Evolutionary conservation across 2,113 vertebrate genomes (phyloP).

Genomic region (Scopus umbretta): DNA sequence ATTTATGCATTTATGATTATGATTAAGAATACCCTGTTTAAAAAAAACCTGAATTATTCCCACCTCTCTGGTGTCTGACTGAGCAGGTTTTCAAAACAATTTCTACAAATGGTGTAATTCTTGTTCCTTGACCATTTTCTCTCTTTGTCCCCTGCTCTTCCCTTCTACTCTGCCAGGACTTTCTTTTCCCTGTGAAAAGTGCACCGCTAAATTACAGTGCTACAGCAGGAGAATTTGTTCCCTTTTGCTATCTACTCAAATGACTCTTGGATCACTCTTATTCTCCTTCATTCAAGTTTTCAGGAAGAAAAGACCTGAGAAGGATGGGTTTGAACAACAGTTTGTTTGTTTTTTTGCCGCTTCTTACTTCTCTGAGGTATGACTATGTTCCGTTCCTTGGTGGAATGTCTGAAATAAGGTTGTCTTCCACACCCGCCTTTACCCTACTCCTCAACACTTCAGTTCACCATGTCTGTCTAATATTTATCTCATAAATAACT

Average conservation of each 20-base stretch:
- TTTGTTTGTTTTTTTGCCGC: neutral
- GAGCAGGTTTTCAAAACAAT: neutral
- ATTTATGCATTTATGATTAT: neutral
- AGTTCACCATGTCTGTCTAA: neutral
- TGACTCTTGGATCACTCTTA: neutral
- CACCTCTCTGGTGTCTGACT: neutral
- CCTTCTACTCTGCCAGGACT: neutral
- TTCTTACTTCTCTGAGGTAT: neutral
- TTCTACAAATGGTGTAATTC: neutral
- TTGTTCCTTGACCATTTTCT: neutral
- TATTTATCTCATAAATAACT: neutral
- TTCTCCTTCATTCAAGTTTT: neutral
- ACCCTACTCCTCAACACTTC: neutral
- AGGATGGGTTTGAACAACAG: neutral
- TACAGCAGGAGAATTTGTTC: neutral
- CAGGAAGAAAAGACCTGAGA: neutral
- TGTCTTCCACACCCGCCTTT: neutral
- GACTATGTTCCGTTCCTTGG: neutral
- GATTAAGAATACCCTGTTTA: neutral
- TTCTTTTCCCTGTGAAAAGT: neutral
- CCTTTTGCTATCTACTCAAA: neutral
- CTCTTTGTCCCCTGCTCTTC: neutral
- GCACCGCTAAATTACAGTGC: neutral
- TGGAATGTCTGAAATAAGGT: neutral
- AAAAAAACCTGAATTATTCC: neutral